Conservation (phyloP, 2,113 vertebrate species). For the Cryptotis parvus region DNA sequence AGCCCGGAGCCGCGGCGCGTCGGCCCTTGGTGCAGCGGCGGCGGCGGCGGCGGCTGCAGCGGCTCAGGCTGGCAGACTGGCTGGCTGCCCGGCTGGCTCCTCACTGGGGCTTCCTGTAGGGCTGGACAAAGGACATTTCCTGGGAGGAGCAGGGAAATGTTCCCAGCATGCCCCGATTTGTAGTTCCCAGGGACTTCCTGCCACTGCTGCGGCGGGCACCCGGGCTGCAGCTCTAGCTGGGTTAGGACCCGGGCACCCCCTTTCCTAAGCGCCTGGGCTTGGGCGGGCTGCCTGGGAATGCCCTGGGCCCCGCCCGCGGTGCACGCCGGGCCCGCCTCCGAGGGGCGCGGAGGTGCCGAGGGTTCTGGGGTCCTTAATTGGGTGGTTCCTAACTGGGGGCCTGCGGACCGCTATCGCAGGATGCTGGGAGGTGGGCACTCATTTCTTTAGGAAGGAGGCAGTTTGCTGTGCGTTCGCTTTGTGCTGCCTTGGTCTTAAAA, state of each 20-base stretch:
- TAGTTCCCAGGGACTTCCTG: constrained; percentile 81
- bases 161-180: constrained; percentile 83
- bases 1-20: constrained; percentile 54
- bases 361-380: no score
- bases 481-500: neutral
- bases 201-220: neutral
- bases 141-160: constrained; percentile 80
- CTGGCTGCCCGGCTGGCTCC: constrained; percentile 61
- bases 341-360: no score
- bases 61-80: constrained; percentile 4
- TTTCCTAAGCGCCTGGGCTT: neutral
- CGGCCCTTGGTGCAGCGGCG: constrained; percentile 33
- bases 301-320: neutral
- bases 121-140: constrained; percentile 84
- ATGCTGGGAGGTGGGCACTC: neutral
- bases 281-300: no score
- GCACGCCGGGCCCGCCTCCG: accelerated
- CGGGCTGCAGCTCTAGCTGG: neutral
- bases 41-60: constrained; percentile 16
- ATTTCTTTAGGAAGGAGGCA: neutral
- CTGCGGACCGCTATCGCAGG: neutral
- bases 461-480: neutral
- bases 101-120: constrained; percentile 81
- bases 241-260: neutral
- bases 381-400: neutral